phyloP scores from a whole-genome alignment of 1,140 invertebrate species.

The Monomorium pharaonis region DNA sequence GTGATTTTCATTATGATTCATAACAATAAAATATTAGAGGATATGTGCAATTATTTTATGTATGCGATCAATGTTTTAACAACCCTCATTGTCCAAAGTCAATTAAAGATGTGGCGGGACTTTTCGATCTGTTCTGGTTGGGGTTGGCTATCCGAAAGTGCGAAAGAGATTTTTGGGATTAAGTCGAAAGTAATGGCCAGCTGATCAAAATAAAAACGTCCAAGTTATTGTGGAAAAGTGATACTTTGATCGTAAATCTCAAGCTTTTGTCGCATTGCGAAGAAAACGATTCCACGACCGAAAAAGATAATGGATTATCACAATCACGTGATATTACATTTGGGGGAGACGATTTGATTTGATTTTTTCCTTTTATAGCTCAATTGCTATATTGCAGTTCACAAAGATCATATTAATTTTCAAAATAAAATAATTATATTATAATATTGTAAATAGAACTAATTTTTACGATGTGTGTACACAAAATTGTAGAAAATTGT shows the following conservation, averaged over 20 bases:
- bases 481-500: background rate
- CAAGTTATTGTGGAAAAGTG: slow-evolving; percentile 49
- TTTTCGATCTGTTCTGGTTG: background rate
- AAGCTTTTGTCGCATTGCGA: background rate
- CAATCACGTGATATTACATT: background rate
- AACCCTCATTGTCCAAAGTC: slow-evolving; percentile 40
- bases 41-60: slow-evolving; percentile 58
- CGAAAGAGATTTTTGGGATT: slow-evolving; percentile 69
- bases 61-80: background rate
- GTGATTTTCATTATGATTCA: slow-evolving; percentile 5
- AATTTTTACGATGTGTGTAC: background rate
- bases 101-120: slow-evolving; percentile 46
- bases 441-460: background rate
- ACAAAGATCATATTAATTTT: slow-evolving; percentile 8
- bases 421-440: background rate
- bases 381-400: background rate
- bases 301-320: slow-evolving; percentile 20
- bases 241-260: slow-evolving; percentile 26
- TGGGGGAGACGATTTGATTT: background rate
- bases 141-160: slow-evolving; percentile 1
- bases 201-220: slow-evolving; percentile 60
- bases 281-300: background rate
- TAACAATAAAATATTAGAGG: background rate
- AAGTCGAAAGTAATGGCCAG: slow-evolving; percentile 53
- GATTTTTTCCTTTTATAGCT: background rate